Evolutionary conservation across 2,113 vertebrate genomes (phyloP).

Genomic region (Myiozetetes cayanensis): DNA sequence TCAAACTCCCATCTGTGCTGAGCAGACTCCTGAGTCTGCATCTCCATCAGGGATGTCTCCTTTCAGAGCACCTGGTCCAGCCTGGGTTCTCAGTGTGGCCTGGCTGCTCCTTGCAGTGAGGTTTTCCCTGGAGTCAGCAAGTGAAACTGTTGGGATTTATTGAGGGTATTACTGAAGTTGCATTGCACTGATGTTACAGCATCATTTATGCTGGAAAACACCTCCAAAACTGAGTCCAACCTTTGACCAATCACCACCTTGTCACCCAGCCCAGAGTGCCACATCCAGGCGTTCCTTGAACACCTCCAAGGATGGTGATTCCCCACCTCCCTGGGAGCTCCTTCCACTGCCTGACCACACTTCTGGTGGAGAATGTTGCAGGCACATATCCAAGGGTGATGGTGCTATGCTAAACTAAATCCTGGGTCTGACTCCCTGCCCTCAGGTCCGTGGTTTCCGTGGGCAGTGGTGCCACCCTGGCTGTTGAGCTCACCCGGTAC

Average conservation of each 20-base stretch:
- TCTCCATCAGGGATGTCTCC: not conserved
- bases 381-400: not conserved
- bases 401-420: not conserved
- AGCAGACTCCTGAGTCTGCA: accelerated
- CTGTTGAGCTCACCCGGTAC: not conserved
- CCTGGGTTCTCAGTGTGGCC: not conserved
- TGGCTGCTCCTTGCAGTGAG: not conserved
- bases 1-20: not conserved
- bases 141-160: not conserved
- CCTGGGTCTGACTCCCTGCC: not conserved
- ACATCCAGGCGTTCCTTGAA: not conserved
- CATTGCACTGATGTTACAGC: not conserved
- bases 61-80: accelerated
- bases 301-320: not conserved
- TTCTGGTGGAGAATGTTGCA: accelerated
- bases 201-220: not conserved
- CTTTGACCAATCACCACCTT: accelerated
- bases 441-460: accelerated
- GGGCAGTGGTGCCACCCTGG: too few species aligned
- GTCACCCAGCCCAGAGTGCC: not conserved
- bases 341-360: not conserved
- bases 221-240: not conserved
- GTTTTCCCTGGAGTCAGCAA: not conserved
- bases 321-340: not conserved
- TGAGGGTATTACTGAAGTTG: accelerated